Evolutionary conservation across 1,140 invertebrate species (phyloP), one percentile per base, ranked within the genome.

Genomic region (Pantala flavescens): DNA sequence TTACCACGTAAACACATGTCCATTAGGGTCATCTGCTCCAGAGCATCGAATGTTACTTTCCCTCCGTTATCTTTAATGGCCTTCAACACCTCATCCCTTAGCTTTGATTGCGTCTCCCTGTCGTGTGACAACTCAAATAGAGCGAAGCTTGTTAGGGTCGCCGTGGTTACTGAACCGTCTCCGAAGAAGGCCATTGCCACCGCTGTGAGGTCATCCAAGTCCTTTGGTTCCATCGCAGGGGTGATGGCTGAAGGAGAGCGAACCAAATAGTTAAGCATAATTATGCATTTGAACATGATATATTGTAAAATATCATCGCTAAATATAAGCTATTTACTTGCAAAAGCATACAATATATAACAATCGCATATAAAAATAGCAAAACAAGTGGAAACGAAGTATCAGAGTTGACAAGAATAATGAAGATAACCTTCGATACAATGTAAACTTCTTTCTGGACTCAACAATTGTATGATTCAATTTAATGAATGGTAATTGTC

Each of bases 131-230:
- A 80, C 77, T 86, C 84, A 76, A 86, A 88, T 0, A 88, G 76
- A 0, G 84, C 84, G 75, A 87, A 87, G 24, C 86, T 83, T 2
- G 90, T 83, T 0, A 88, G 84, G 1, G 86, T 86, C 0, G 88
- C 86, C 0, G 90, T 89, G 0, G 91, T 91, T 77, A 91, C 90
- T 79, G 89, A 91, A n/a, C 90, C 90, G 55, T 89, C 90, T 14
- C 89, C 77, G 77, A 90, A 87, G 77, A 90, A 90, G 7, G 90
- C 83, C 63, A 89, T 87, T 0, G 84, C 84, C 80, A 90, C 87
- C 0, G 87, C 88, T 0, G 88, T 83, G 23, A 87, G 78, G 73
- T 82, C 81, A 71, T 74, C 75, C 43, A 63, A 63, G 2, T 63
- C 49, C 49, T 63, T 63, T 3, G 49, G 49, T 21, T 63, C n/a